A percentile compares a stretch with the other conserved stretches of the same genome.
phyloP scores from a whole-genome alignment of 2,113 vertebrate species.

The Poeciliopsis occidentalis region DNA sequence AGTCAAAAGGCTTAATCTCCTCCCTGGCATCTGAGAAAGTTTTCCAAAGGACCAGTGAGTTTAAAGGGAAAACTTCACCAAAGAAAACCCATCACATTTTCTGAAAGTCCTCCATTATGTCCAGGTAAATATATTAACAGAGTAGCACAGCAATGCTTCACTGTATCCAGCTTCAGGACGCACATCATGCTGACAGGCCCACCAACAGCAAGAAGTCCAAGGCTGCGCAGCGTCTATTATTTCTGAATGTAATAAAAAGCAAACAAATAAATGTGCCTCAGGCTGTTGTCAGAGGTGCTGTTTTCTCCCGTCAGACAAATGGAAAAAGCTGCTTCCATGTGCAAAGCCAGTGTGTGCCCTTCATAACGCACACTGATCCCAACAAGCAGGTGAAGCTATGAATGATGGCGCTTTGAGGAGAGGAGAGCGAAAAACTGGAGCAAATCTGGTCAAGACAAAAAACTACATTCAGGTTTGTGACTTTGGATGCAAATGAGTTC shows the following conservation, averaged over 20 bases:
- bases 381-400: conserved; percentile 13
- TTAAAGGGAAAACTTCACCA: too few relatives aligned
- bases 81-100: neutral
- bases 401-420: conserved; percentile 18
- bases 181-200: conserved; percentile 6
- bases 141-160: neutral
- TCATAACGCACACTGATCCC: conserved; percentile 27
- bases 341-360: conserved; percentile 17
- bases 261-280: conserved; percentile 29
- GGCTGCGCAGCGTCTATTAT: conserved; percentile 11
- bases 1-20: too few relatives aligned
- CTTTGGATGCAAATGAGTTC: neutral
- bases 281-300: conserved; percentile 24
- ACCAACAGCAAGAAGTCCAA: conserved; percentile 19
- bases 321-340: conserved; percentile 15
- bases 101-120: neutral
- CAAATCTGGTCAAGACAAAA: conserved; percentile 15
- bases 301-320: conserved; percentile 26
- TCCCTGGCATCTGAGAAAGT: too few relatives aligned
- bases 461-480: neutral
- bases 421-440: neutral
- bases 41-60: too few relatives aligned
- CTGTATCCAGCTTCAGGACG: neutral
- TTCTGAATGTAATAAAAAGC: conserved; percentile 26
- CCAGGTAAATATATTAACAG: neutral